Evolutionary conservation across 92 coral and sea anemone species (phyloP).

Genomic region (Zoanthus sansibaricus): DNA sequence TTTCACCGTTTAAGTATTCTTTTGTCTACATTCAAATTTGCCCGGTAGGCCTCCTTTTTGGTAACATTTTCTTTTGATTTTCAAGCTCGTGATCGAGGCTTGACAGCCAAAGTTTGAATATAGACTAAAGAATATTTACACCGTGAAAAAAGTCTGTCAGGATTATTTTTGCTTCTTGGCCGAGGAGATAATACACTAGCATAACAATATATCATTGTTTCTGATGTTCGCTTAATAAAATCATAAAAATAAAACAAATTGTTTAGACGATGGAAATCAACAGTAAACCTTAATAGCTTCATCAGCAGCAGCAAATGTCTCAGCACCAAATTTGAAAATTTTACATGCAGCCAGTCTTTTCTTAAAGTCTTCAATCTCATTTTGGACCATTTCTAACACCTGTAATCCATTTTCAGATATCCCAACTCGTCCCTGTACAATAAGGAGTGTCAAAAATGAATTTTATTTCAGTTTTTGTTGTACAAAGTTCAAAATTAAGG

Average conservation of each 20-base stretch:
- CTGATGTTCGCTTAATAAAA: not conserved
- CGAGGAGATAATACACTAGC: slow-evolving; percentile 3
- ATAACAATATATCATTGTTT: slow-evolving; percentile 27
- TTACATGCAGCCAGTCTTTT: slow-evolving; percentile 18
- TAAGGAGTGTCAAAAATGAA: not conserved
- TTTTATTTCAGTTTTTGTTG: not conserved
- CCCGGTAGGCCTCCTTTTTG: no score
- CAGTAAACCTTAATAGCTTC: slow-evolving; percentile 10
- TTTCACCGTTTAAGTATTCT: no score
- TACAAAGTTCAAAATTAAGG: not conserved
- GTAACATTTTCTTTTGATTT: no score
- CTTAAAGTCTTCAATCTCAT: not conserved
- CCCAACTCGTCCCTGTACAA: not conserved
- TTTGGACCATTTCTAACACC: not conserved
- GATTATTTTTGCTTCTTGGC: slow-evolving; percentile 14
- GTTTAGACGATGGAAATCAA: slow-evolving; percentile 12
- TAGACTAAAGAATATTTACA: no score
- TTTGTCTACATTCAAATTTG: no score
- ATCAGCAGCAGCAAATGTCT: not conserved
- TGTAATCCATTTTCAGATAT: not conserved
- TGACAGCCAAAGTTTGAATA: no score
- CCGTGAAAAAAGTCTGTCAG: not conserved
- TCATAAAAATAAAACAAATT: slow-evolving; percentile 27
- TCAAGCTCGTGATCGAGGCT: no score
- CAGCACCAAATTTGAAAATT: not conserved